phyloP scores from a whole-genome alignment of 2,888 invertebrate genomes.

The Papilio elwesi region DNA sequence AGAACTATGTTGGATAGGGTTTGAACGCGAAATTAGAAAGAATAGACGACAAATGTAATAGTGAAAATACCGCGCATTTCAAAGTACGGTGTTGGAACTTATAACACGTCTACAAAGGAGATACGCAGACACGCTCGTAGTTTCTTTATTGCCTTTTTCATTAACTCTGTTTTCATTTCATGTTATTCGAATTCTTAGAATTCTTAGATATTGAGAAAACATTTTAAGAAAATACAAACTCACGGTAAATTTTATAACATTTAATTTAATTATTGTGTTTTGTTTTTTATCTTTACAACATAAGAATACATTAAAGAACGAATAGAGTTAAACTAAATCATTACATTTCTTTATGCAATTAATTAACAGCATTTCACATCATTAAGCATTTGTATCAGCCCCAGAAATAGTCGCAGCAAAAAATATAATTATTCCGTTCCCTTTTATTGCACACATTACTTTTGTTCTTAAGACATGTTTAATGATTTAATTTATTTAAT shows the following conservation, averaged over 20 bases:
- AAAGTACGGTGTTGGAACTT: constrained; percentile 38
- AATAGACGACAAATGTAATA: constrained; percentile 61
- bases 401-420: too few relatives aligned
- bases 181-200: constrained; percentile 20
- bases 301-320: too few relatives aligned
- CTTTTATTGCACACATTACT: background rate
- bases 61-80: constrained; percentile 65
- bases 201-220: background rate
- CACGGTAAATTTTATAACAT: background rate
- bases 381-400: too few relatives aligned
- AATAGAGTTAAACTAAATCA: too few relatives aligned
- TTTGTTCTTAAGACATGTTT: background rate
- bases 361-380: too few relatives aligned
- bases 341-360: background rate
- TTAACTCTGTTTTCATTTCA: constrained; percentile 22
- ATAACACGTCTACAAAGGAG: constrained; percentile 34
- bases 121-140: constrained; percentile 9
- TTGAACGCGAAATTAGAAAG: constrained; percentile 61
- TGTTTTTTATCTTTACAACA: too few relatives aligned
- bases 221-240: background rate
- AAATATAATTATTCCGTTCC: too few relatives aligned
- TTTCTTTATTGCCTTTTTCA: constrained; percentile 29
- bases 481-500: constrained; percentile 10
- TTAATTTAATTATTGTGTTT: background rate
- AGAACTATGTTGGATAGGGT: constrained; percentile 56